A percentile compares a stretch with the other conserved stretches of the same genome.
These are phyloP conservation scores for Pseudomyrmex concolor DNA, from an alignment of 1,140 invertebrate genomes.

Conservation along the genomic window DNA sequence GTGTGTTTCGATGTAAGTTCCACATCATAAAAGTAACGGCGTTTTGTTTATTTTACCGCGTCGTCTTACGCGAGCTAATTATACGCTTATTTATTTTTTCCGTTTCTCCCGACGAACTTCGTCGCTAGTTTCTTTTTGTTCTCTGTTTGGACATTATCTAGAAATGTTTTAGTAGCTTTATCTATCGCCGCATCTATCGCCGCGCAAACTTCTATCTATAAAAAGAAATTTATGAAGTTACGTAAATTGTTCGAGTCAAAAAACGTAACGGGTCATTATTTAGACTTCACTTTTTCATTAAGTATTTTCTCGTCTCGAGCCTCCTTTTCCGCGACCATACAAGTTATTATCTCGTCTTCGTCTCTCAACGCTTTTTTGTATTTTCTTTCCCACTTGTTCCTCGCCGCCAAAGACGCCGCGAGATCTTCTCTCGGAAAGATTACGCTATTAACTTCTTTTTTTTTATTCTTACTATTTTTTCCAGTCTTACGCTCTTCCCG, in stretches of 20 bases:
- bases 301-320: constrained; percentile 8
- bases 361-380: constrained; percentile 30
- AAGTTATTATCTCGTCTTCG: constrained; percentile 45
- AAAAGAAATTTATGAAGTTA: not conserved
- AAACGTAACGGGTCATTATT: not conserved
- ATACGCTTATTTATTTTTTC: not conserved
- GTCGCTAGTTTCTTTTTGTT: not conserved
- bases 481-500: constrained; percentile 39
- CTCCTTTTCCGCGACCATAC: constrained; percentile 41
- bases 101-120: not conserved
- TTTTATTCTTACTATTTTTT: constrained; percentile 14
- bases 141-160: constrained; percentile 1
- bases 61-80: too few species aligned
- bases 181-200: constrained; percentile 9
- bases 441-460: not conserved
- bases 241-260: not conserved
- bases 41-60: too few species aligned
- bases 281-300: constrained; percentile 27
- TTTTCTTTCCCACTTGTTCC: constrained; percentile 56
- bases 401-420: constrained; percentile 35
- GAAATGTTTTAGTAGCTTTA: not conserved
- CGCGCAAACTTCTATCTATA: not conserved
- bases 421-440: constrained; percentile 38
- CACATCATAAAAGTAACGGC: too few species aligned
- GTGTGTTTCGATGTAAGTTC: too few species aligned